phyloP scores from a whole-genome alignment of 2,113 vertebrate genomes.

The Lophochroa leadbeateri region DNA sequence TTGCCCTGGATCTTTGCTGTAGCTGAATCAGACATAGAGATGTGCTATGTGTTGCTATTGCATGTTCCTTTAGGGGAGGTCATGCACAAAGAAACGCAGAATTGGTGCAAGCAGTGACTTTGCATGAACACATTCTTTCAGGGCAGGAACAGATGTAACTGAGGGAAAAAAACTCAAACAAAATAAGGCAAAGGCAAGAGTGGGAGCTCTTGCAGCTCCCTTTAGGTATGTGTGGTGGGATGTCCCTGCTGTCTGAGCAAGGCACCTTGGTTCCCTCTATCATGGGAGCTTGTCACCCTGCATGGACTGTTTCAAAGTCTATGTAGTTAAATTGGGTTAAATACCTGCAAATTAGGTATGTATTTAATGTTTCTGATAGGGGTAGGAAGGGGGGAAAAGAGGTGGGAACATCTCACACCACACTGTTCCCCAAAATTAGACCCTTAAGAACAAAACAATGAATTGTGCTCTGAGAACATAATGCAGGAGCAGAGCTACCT shows the following conservation, averaged over 20 bases:
- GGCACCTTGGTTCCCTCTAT: not conserved
- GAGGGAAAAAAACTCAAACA: not conserved
- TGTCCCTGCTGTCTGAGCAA: not conserved
- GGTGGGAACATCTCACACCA: not conserved
- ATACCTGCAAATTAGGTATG: not conserved
- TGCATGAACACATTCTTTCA: too few species aligned
- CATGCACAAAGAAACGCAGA: not conserved
- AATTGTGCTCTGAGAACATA: not conserved
- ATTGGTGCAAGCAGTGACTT: not conserved
- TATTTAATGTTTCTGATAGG: not conserved
- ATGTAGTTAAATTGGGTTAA: not conserved
- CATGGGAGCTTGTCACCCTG: not conserved
- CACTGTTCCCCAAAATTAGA: too few species aligned
- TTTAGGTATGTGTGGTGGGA: not conserved
- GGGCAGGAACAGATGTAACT: not conserved
- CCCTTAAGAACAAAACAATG: not conserved
- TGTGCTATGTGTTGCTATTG: too few species aligned
- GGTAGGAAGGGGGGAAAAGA: not conserved
- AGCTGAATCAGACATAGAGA: not conserved
- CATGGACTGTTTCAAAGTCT: not conserved
- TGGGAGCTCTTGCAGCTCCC: not conserved
- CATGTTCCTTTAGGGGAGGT: not conserved
- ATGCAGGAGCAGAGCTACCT: not conserved
- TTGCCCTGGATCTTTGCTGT: not conserved
- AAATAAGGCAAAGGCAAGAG: not conserved